Conservation (phyloP, 2,113 vertebrate species). For the Vanacampus margaritifer region DNA sequence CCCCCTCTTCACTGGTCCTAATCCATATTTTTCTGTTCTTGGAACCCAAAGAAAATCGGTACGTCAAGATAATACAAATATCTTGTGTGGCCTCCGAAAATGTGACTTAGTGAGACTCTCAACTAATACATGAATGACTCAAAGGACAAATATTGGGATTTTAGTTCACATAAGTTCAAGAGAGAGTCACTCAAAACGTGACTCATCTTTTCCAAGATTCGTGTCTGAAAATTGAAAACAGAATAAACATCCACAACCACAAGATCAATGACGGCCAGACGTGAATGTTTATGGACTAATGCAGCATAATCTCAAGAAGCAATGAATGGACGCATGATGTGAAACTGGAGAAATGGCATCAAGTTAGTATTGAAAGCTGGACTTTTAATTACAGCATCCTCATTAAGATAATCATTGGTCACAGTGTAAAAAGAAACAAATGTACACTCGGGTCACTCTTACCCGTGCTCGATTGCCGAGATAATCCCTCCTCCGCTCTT, state of each 20-base stretch:
- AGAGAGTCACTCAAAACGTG: slow-evolving; percentile 45
- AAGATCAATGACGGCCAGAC: slow-evolving; percentile 23
- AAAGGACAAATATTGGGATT: slow-evolving; percentile 45
- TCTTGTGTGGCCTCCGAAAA: slow-evolving; percentile 6
- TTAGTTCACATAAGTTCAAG: slow-evolving; percentile 43
- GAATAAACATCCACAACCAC: slow-evolving; percentile 31
- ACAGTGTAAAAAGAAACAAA: slow-evolving; percentile 10
- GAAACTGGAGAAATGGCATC: background rate
- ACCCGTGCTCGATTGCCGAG: slow-evolving; percentile 63
- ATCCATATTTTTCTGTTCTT: background rate
- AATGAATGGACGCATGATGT: background rate
- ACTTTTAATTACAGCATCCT: slow-evolving; percentile 41
- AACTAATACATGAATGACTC: slow-evolving; percentile 45
- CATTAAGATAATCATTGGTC: slow-evolving; percentile 12
- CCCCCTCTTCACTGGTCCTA: no score
- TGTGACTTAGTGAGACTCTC: background rate
- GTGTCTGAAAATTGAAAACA: slow-evolving; percentile 51
- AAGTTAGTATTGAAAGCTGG: slow-evolving; percentile 29
- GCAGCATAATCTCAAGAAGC: background rate
- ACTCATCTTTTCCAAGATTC: slow-evolving; percentile 59
- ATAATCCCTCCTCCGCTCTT: slow-evolving; percentile 63
- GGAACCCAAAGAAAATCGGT: background rate
- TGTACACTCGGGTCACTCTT: slow-evolving; percentile 20
- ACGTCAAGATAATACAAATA: background rate
- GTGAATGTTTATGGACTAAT: slow-evolving; percentile 5